Evolutionary conservation across 2,113 vertebrate species (phyloP), one percentile per base, ranked within the genome.

Genomic region (Saccopteryx leptura): DNA sequence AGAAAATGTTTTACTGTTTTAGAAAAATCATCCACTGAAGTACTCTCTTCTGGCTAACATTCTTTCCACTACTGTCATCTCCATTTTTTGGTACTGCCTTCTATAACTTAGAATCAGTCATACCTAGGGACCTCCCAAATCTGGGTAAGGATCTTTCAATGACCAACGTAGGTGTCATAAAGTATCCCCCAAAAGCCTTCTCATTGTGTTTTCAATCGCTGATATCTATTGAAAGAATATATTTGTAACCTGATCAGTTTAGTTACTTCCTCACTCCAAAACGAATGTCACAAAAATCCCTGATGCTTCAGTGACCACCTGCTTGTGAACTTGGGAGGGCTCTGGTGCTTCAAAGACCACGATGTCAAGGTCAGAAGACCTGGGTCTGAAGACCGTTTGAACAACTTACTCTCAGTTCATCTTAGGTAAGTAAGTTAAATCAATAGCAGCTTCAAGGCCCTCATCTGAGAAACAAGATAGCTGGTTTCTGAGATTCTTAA

Each of bases 1-100:
- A 95, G 87, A 93, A 3, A 95, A 0, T 12, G 8, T n/a, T 88
- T 97, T 96, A 2, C 28, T 72, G 8, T 83, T 90, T 97, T 96
- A 96, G 56, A 79, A 78, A 80, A 52, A 88, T 46, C 50, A 78
- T 54, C 23, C 48, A 82, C 8, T 28, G 14, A 85, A 65, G n/a
- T 21, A 2, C 23, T 69, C 17, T 14, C 72, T 87, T 84, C 50
- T 74, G 69, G 48, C 28, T 78, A 54, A 83, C 17, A 13, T 26
- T 52, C 78, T 82, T 86, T 52, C 18, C 15, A 88, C 2, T 50
- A 18, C 39, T 68, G 6, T 24, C 71, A 80, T 74, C 88, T 71
- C 84, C 18, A 75, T 5, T 50, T 80, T 79, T 81, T 60, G 33
- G 21, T 12, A n/a, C 7, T 28, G 63, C 28, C 48, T 93, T 81